Evolutionary conservation across 2,797 vertebrate genomes (phyloP).

Genomic region (Buceros bicornis): DNA sequence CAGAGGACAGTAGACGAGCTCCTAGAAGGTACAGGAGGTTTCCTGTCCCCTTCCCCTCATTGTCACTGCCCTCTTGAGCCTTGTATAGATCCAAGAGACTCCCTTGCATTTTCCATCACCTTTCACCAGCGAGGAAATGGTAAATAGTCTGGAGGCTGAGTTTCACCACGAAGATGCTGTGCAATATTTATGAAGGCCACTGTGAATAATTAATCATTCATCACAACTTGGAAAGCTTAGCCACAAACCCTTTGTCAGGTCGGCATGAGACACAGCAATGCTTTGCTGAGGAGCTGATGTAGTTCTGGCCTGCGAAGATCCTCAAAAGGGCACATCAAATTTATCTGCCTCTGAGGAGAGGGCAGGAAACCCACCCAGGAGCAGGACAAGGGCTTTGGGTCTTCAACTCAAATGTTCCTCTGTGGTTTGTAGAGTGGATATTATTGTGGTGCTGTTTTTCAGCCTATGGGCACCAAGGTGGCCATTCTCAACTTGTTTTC

Average conservation of each 20-base stretch:
- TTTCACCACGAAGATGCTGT: constrained; percentile 7
- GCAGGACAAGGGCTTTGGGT: no score
- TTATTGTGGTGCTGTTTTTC: background rate
- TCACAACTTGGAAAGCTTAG: constrained; percentile 48
- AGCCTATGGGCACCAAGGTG: background rate
- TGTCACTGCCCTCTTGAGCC: background rate
- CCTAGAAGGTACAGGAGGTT: background rate
- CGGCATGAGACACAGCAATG: rapidly evolving
- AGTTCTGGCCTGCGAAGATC: background rate
- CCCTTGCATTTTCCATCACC: background rate
- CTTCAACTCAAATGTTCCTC: background rate
- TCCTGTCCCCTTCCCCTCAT: background rate
- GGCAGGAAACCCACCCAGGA: background rate
- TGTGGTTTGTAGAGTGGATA: background rate
- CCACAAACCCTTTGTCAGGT: background rate
- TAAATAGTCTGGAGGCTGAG: constrained; percentile 23
- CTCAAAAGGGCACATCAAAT: background rate
- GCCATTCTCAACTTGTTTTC: background rate
- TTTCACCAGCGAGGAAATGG: background rate
- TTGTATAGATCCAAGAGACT: background rate
- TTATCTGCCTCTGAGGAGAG: background rate
- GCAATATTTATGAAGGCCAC: constrained; percentile 68
- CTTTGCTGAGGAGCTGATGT: background rate
- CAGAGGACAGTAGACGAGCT: background rate
- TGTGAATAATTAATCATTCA: constrained; percentile 75